Conservation (phyloP, 2,113 vertebrate species). For the Malaclemys terrapin region DNA sequence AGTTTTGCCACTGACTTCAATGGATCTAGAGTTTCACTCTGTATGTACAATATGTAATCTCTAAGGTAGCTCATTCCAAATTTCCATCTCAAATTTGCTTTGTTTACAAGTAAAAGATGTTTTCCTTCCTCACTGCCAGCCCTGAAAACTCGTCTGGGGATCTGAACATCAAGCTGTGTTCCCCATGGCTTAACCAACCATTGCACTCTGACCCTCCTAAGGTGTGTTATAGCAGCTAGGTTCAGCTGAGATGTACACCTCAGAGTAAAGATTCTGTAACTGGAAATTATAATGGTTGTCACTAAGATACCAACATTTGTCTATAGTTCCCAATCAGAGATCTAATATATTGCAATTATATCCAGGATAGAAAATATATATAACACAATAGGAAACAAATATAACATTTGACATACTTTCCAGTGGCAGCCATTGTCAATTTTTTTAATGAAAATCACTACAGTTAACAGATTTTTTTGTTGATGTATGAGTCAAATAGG, state of each 20-base stretch:
- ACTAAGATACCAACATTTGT: background rate
- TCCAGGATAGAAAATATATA: too few species aligned
- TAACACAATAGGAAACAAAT: background rate
- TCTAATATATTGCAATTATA: background rate
- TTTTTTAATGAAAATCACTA: background rate
- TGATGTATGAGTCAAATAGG: background rate
- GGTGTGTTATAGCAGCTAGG: background rate
- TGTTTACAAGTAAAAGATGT: background rate
- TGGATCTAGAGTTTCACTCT: accelerated
- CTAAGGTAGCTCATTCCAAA: background rate
- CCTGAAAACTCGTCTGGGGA: background rate
- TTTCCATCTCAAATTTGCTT: background rate
- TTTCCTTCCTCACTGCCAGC: background rate
- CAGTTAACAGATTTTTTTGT: background rate
- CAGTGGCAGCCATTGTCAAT: background rate
- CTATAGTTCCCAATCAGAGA: background rate
- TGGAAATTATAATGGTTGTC: background rate
- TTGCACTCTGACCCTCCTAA: background rate
- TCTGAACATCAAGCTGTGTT: background rate
- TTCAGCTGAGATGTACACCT: background rate
- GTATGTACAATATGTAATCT: background rate
- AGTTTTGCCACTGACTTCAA: background rate
- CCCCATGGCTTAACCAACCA: background rate
- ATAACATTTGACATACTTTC: background rate
- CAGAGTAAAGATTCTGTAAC: background rate